Evolutionary conservation across 2,113 vertebrate species (phyloP).

Genomic region (Oriolus oriolus): DNA sequence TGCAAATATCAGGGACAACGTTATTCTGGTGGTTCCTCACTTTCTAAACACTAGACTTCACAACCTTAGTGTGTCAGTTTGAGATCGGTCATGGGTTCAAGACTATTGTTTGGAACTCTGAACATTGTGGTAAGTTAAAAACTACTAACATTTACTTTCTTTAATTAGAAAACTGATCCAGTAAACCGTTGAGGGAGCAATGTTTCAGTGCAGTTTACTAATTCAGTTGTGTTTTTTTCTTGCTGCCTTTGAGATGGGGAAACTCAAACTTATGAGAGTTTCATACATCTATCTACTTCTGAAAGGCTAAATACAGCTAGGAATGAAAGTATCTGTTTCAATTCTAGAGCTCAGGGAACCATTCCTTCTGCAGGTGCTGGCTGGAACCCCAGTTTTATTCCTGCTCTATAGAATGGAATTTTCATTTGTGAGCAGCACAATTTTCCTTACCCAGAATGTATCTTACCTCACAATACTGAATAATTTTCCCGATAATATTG

Average conservation of each 20-base stretch:
- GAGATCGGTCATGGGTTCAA: background rate
- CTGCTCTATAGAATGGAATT: background rate
- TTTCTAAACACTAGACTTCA: background rate
- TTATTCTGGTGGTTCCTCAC: background rate
- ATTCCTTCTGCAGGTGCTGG: background rate
- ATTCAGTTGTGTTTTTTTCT: background rate
- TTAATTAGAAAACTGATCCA: background rate
- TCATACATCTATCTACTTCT: background rate
- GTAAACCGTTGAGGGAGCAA: background rate
- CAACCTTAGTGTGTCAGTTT: background rate
- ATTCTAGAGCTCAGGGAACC: background rate
- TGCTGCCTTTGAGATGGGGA: background rate
- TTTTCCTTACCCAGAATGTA: background rate
- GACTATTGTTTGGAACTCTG: background rate
- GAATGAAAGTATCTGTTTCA: background rate
- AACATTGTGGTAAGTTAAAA: background rate
- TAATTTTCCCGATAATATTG: background rate
- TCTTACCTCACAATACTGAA: background rate
- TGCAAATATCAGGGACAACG: background rate
- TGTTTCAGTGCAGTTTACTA: background rate
- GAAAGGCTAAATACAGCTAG: background rate
- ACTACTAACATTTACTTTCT: background rate
- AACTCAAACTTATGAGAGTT: background rate
- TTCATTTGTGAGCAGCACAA: background rate
- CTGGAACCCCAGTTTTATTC: background rate